Evolutionary conservation across 2,797 vertebrate species (phyloP).

Genomic region (Carapus acus): DNA sequence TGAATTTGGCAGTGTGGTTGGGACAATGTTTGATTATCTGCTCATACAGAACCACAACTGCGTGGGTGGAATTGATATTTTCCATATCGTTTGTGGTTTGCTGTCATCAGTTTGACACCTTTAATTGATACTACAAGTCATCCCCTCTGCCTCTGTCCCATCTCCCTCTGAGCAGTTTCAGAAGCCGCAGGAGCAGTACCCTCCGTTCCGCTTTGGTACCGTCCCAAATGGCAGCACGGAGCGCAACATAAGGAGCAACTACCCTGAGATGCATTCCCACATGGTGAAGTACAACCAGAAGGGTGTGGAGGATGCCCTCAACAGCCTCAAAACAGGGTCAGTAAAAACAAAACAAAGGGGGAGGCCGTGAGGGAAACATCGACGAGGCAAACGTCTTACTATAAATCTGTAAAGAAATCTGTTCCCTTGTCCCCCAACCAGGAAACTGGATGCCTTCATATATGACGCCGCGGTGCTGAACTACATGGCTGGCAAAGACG

Average conservation of each 20-base stretch:
- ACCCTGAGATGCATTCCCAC: constrained; percentile 97
- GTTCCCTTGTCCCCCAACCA: constrained; percentile 48
- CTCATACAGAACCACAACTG: background rate
- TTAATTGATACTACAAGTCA: background rate
- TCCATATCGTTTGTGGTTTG: background rate
- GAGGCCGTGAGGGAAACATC: too few relatives aligned
- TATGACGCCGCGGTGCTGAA: constrained; percentile 94
- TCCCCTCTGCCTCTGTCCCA: background rate
- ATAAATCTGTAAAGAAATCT: too few relatives aligned
- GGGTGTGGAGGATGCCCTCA: constrained; percentile 91
- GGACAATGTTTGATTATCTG: background rate
- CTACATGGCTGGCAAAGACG: constrained; percentile 98
- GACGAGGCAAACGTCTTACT: too few relatives aligned
- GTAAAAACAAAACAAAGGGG: constrained; percentile 7
- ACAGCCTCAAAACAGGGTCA: constrained; percentile 95
- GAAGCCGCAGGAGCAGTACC: constrained; percentile 95
- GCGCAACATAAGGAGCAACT: constrained; percentile 96
- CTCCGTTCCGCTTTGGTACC: constrained; percentile 93
- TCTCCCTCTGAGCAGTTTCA: constrained; percentile 78
- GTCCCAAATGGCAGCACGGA: constrained; percentile 98
- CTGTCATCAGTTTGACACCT: background rate
- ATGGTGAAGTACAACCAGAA: constrained; percentile 99
- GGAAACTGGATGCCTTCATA: constrained; percentile 97
- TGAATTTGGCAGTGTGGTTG: background rate
- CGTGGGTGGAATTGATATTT: background rate